Conservation (phyloP, 2,797 vertebrate species). For the Pipistrellus kuhlii region DNA sequence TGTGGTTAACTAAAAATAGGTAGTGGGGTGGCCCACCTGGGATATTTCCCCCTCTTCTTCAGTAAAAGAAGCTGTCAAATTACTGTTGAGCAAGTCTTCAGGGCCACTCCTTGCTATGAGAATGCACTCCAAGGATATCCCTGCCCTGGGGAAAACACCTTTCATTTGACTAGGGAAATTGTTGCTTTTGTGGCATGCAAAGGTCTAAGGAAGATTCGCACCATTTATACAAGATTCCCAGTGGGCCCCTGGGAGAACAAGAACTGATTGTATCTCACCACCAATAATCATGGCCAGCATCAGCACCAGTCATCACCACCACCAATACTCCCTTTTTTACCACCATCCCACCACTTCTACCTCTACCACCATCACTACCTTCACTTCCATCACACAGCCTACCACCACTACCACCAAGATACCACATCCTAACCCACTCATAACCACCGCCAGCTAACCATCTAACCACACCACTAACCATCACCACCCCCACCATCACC, state of each 20-base stretch:
- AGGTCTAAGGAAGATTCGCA: neutral
- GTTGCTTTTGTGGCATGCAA: neutral
- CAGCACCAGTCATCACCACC: neutral
- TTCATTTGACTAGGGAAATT: neutral
- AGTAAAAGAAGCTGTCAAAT: neutral
- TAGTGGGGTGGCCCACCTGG: neutral
- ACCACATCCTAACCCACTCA: neutral
- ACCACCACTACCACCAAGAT: neutral
- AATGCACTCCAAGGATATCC: neutral
- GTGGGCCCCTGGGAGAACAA: neutral
- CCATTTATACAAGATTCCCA: neutral
- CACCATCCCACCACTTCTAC: too few relatives aligned
- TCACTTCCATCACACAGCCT: neutral
- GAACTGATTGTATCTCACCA: neutral
- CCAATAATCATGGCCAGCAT: neutral
- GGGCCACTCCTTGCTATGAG: neutral
- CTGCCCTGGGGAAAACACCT: neutral
- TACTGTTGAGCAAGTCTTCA: neutral
- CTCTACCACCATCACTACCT: neutral
- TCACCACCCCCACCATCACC: neutral
- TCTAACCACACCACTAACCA: too few relatives aligned
- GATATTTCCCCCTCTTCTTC: neutral
- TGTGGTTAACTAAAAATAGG: neutral
- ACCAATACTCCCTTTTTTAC: neutral
- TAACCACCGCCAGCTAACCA: too few relatives aligned